These are phyloP conservation scores for Phainopepla nitens DNA, from an alignment of 2,113 vertebrate genomes.

Conservation along the genomic window DNA sequence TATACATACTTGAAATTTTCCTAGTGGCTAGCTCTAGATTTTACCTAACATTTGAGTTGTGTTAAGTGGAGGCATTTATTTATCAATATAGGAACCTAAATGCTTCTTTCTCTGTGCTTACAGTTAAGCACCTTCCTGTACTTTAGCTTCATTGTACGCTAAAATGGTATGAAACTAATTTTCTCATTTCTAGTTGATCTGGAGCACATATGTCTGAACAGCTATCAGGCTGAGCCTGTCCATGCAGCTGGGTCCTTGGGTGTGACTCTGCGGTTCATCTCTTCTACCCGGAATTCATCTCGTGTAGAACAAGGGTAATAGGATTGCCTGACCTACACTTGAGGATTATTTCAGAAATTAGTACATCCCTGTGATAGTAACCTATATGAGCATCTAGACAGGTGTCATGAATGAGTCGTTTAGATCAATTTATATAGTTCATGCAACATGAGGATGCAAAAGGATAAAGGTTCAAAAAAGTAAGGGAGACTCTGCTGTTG, in stretches of 20 bases:
- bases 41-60: background rate
- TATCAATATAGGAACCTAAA: background rate
- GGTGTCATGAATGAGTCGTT: rapidly evolving
- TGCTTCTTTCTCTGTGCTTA: background rate
- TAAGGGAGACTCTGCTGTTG: background rate
- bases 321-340: background rate
- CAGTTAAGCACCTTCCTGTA: background rate
- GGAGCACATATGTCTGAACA: background rate
- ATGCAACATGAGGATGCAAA: too few species aligned
- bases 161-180: background rate
- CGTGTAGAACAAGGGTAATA: background rate
- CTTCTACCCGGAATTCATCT: background rate
- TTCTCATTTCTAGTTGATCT: background rate
- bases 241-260: background rate
- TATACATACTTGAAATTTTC: background rate
- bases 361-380: background rate
- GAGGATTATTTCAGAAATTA: background rate
- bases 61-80: background rate
- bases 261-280: background rate
- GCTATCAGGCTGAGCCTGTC: background rate
- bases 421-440: background rate
- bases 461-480: background rate
- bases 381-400: background rate
- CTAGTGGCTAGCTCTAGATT: background rate
- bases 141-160: background rate